Evolutionary conservation across 1,140 invertebrate species (phyloP), one percentile per base, ranked within the genome.

Genomic region (Diplogasteroides magnus): DNA sequence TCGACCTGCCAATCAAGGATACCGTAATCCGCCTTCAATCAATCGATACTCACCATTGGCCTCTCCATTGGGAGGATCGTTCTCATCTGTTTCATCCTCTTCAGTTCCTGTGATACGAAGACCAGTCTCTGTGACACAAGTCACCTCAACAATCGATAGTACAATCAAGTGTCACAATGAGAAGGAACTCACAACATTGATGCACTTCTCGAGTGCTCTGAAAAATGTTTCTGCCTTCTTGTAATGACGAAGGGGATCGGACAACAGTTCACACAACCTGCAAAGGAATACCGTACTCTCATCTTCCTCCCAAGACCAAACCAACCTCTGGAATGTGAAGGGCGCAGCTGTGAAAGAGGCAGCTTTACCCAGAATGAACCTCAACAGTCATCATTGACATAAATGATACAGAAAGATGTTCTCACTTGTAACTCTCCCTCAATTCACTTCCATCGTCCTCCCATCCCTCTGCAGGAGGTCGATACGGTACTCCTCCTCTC

Each of bases 241-340:
- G 61, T 78, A 78, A 48, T 78, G 78, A n/a, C 61, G 32, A 27
- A 55, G 70, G 31, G 77, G 77, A 13, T 64, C 55, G 26, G 63
- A 56, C 15, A 78, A 29, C 26, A 78, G 68, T 57, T 78, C 77
- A 32, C 77, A 80, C 15, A 78, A 48, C 28, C 74, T 74, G 67
- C 65, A 76, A 76, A 27, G 6, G 37, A 48, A 19, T 48, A 19
- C 6, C 37, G 19, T 48, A 48, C n/a, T n/a, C 26, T 25, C 14
- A 15, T 19, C 19, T 61, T 61, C 27, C 55, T 56, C 55, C 55
- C 15, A 15, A 56, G 15, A 56, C 55, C 55, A 56, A 23, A 0
- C 55, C 15, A 72, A 77, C 78, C 77, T 67, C 68, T 78, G 77
- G 55, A 78, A 71, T 19, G 77, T 78, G 61, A 78, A 78, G 2